These are phyloP conservation scores for Microctonus brassicae DNA, from an alignment of 2,888 invertebrate species.

Conservation along the genomic window DNA sequence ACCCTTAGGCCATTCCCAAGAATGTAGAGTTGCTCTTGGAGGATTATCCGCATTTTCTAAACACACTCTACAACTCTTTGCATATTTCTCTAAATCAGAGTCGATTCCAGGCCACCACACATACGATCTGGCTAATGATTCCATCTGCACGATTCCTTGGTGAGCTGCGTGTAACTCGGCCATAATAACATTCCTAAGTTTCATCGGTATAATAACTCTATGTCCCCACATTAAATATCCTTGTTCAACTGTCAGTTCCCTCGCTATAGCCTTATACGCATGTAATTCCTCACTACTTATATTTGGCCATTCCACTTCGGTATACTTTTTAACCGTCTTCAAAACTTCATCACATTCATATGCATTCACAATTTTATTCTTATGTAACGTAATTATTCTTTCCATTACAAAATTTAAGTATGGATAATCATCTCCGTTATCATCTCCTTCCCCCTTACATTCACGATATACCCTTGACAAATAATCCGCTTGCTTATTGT, in stretches of 20 bases:
- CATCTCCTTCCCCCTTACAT: not conserved
- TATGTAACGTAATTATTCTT: conserved; percentile 9
- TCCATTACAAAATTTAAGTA: conserved; percentile 25
- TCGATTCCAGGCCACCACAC: conserved; percentile 48
- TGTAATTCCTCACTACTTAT: not conserved
- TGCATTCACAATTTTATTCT: not conserved
- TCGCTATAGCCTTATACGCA: conserved; percentile 15
- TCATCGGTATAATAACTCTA: conserved; percentile 33
- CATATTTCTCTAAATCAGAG: conserved; percentile 40
- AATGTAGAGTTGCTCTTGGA: conserved; percentile 35
- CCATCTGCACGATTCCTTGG: conserved; percentile 42
- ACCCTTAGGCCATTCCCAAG: conserved; percentile 45
- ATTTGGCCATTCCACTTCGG: conserved; percentile 7
- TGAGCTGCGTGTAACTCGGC: conserved; percentile 41
- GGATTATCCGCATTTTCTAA: conserved; percentile 41
- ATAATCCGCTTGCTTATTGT: conserved; percentile 46
- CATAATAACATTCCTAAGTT: conserved; percentile 30
- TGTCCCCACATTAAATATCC: conserved; percentile 43
- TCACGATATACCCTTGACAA: conserved; percentile 42
- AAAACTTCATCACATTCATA: conserved; percentile 11
- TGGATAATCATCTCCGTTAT: conserved; percentile 9
- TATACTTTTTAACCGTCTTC: not conserved
- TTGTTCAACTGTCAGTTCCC: conserved; percentile 34
- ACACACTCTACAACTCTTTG: conserved; percentile 42
- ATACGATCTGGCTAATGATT: conserved; percentile 42